Percentiles rank a stretch among this genome's conserved stretches.
Evolutionary conservation across 2,113 vertebrate genomes (phyloP).

Genomic region (Myrmophylax atrothorax): DNA sequence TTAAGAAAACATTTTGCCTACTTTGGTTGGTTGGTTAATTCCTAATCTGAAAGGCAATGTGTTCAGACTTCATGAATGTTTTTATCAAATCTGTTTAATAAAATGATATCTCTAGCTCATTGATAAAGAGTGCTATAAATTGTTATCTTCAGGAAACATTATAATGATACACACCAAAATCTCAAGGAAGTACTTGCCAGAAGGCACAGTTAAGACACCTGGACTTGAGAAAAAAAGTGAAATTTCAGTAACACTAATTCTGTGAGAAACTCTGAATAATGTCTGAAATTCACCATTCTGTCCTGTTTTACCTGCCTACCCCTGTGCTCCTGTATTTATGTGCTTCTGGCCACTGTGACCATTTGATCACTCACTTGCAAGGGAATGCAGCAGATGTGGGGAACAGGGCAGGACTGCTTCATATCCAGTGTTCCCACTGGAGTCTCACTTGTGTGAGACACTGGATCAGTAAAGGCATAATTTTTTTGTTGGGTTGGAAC

Average conservation of each 20-base stretch:
- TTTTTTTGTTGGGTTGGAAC: too few species aligned
- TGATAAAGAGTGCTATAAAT: neutral
- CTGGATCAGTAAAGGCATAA: too few species aligned
- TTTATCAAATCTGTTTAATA: neutral
- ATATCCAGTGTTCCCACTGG: neutral
- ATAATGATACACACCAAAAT: neutral
- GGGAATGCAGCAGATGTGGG: fast-evolving
- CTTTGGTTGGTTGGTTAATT: neutral
- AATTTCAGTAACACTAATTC: neutral
- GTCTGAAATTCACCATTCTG: neutral
- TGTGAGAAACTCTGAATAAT: neutral
- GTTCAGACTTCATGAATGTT: neutral
- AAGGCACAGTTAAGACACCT: neutral
- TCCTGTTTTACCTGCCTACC: neutral
- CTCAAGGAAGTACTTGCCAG: neutral
- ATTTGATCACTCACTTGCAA: fast-evolving
- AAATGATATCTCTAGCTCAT: neutral
- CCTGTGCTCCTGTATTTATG: too few species aligned
- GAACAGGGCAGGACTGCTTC: neutral
- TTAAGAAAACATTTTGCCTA: neutral
- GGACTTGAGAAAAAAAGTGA: neutral
- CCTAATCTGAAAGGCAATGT: neutral
- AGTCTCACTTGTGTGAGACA: neutral
- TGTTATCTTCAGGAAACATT: neutral
- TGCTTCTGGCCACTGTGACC: too few species aligned